These are phyloP conservation scores for Globodera ellingtonae DNA, from an alignment of 1,140 invertebrate genomes.

Conservation along the genomic window DNA sequence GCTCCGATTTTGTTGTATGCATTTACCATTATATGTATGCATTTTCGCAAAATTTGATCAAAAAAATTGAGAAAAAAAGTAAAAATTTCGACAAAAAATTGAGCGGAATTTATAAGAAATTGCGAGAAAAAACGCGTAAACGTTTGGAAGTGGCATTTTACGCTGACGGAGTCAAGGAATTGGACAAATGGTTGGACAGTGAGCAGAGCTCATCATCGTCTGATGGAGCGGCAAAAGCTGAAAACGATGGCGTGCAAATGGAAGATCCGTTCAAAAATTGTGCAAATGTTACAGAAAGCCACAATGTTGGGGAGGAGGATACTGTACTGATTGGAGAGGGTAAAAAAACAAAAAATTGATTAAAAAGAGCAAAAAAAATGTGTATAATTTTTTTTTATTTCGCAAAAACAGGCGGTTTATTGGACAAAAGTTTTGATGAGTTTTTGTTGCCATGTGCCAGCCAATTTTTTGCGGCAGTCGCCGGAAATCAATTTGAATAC, in stretches of 20 bases:
- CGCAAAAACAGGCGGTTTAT: neutral
- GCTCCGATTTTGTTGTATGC: neutral
- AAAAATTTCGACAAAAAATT: neutral
- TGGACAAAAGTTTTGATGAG: neutral
- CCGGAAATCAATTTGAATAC: neutral
- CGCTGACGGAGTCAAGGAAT: neutral
- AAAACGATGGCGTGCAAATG: neutral
- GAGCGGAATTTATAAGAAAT: neutral
- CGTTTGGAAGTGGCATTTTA: neutral
- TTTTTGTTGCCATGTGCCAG: neutral
- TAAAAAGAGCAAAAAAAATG: too few species aligned
- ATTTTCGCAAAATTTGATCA: neutral
- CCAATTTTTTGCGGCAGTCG: neutral
- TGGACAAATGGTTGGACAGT: neutral
- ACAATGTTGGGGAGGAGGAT: neutral
- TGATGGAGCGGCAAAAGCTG: neutral
- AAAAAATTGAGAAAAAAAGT: neutral
- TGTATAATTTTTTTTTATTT: too few species aligned
- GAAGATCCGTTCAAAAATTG: neutral
- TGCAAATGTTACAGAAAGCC: neutral
- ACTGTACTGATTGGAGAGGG: neutral
- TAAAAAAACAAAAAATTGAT: too few species aligned
- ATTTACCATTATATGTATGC: neutral
- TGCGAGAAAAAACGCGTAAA: neutral
- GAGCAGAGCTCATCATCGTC: neutral